Percentiles rank a stretch among this genome's conserved stretches.
Evolutionary conservation across 2,888 invertebrate species (phyloP).

Genomic region (Drosophila putrida): DNA sequence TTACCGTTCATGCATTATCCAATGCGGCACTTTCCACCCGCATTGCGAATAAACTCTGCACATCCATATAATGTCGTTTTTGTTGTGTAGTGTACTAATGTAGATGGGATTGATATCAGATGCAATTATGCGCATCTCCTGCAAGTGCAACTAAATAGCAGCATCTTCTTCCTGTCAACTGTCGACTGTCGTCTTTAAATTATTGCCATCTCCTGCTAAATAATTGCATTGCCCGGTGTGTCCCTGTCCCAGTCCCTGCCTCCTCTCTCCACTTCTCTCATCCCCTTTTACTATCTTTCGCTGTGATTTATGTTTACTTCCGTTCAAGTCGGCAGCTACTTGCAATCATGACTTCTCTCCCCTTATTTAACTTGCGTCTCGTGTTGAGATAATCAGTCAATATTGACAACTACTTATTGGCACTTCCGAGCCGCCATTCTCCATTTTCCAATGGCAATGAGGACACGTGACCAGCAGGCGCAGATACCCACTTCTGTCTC

Average conservation of each 20-base stretch:
- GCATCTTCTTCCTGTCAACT: constrained; percentile 79
- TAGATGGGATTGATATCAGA: constrained; percentile 46
- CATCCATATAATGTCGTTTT: too few species aligned
- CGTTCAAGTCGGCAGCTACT: constrained; percentile 67
- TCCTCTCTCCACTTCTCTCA: background rate
- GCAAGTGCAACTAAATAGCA: constrained; percentile 71
- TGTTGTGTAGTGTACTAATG: background rate
- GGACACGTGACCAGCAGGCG: constrained; percentile 55
- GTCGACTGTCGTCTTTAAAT: constrained; percentile 49
- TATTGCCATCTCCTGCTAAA: constrained; percentile 68
- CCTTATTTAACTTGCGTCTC: constrained; percentile 28
- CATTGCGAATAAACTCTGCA: background rate
- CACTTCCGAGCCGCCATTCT: constrained; percentile 73
- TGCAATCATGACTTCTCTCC: constrained; percentile 65
- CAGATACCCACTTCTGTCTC: constrained; percentile 35
- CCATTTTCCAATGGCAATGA: constrained; percentile 24
- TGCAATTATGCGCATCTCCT: constrained; percentile 81
- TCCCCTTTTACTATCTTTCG: constrained; percentile 19
- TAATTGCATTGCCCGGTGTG: constrained; percentile 67
- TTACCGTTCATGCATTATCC: background rate
- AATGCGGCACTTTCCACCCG: constrained; percentile 2
- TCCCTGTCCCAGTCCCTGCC: too few species aligned
- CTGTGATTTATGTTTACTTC: constrained; percentile 79
- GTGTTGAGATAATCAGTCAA: constrained; percentile 83
- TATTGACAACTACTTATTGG: constrained; percentile 85